These are phyloP conservation scores for Scaptomyza polygonia DNA, from an alignment of 2,888 invertebrate genomes.

Conservation along the genomic window DNA sequence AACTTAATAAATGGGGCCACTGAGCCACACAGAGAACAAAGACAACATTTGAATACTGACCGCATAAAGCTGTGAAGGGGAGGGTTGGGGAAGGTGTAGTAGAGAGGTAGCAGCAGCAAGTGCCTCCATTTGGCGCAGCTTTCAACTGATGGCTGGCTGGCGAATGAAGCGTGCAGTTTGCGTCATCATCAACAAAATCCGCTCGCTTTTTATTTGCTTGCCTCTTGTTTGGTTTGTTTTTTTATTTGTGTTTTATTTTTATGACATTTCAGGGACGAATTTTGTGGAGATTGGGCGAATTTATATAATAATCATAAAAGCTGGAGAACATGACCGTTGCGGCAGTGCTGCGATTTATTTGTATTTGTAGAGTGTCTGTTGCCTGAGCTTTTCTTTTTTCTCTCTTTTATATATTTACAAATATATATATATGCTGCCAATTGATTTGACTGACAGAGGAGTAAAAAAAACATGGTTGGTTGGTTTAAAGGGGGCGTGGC, in stretches of 20 bases:
- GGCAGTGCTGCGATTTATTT: constrained; percentile 75
- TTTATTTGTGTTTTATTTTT: constrained; percentile 44
- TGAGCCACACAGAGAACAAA: constrained; percentile 9
- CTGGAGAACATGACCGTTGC: constrained; percentile 67
- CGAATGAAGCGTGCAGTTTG: constrained; percentile 52
- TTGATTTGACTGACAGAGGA: constrained; percentile 65
- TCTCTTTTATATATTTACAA: no score
- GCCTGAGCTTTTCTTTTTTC: constrained; percentile 7
- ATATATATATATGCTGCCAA: constrained; percentile 40
- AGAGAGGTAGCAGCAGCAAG: neutral
- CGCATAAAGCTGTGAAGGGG: neutral
- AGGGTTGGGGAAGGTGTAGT: neutral
- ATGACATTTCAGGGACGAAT: constrained; percentile 46
- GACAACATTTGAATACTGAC: constrained; percentile 66
- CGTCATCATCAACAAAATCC: constrained; percentile 51
- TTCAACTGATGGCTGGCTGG: constrained; percentile 23
- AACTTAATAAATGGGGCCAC: constrained; percentile 65
- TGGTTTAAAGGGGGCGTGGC: neutral
- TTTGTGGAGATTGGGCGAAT: constrained; percentile 35
- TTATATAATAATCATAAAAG: constrained; percentile 77
- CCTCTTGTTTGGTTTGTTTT: constrained; percentile 15
- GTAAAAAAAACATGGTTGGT: neutral
- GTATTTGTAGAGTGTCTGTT: constrained; percentile 56
- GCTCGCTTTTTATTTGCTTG: constrained; percentile 64
- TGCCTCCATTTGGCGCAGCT: constrained; percentile 30